Base-by-base conservation (phyloP, 1,140 invertebrate species). In the Hylyphantes graminicola region DNA sequence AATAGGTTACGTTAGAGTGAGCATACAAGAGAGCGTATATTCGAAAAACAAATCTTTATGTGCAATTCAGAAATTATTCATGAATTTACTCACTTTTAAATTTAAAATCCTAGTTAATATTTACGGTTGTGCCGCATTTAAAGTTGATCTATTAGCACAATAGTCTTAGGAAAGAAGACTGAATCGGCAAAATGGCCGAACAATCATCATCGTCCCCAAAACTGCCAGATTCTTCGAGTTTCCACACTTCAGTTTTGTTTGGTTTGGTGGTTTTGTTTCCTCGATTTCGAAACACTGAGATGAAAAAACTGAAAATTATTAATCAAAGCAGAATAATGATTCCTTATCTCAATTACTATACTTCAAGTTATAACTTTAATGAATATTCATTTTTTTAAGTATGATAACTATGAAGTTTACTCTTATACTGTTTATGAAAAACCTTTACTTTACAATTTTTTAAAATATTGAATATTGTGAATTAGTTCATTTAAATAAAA, bases 111-210 rank as follows among this genome's bases (percentile, higher is more conserved):
- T 17, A 57, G 55, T 2, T 15, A 57, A 57, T 74, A 15, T 74
- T 74, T 74, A 74, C 19, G 51, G 21, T 74, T 57, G n/a, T 12
- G 57, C 54, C 21, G 51, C 63, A 78, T 59, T 65, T 80, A 57
- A 54, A 80, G 21, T 53, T 21, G 65, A 35, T n/a, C 19, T 57
- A 76, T 17, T 12, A 68, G 48, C 50, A 51, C 64, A 81, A 73
- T 17, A 70, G 48, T 48, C 72, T 57, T 75, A 63, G 67, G 51
- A 64, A 19, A 19, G 68, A 48, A 61, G 50, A 83, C 70, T 54
- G 12, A 11, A 70, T 74, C 80, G 80, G 80, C 80, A 83, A 83
- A 83, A 83, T 83, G 80, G 80, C 80, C 80, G 80, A 83, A 74
- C 59, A 80, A 83, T 21, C 70, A 74, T 83, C 70, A 51, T 83